Evolutionary conservation across 2,113 vertebrate genomes (phyloP).

Genomic region (Takifugu bimaculatus): DNA sequence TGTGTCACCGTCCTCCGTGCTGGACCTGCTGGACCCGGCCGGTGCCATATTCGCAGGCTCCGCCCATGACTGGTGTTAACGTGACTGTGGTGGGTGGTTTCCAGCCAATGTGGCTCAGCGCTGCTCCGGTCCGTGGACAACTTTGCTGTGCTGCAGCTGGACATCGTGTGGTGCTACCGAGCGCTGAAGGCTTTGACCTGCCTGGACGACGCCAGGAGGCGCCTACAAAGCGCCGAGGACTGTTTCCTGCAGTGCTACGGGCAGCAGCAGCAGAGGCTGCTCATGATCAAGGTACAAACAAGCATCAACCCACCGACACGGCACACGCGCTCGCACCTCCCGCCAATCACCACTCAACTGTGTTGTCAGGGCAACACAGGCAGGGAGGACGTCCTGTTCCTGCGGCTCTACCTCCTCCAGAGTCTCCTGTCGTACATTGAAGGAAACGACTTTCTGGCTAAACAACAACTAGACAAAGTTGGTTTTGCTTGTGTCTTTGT

Average conservation of each 20-base stretch:
- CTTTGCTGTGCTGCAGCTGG: conserved; percentile 92
- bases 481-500: not conserved
- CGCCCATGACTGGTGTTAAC: not conserved
- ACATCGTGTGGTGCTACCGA: conserved; percentile 93
- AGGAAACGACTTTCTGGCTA: conserved; percentile 82
- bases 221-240: conserved; percentile 81
- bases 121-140: conserved; percentile 89
- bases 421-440: conserved; percentile 84
- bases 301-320: not conserved
- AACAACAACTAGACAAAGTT: conserved; percentile 80
- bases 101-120: conserved; percentile 79
- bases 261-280: conserved; percentile 83
- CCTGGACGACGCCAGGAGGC: conserved; percentile 81
- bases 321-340: not conserved
- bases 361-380: conserved; percentile 84
- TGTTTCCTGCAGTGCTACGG: conserved; percentile 90
- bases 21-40: not conserved
- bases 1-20: not conserved
- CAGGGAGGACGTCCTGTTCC: conserved; percentile 90
- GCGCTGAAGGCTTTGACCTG: conserved; percentile 82
- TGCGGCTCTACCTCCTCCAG: conserved; percentile 92
- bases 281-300: conserved; percentile 83
- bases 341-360: not conserved
- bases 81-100: not conserved
- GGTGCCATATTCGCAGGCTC: not conserved